Evolutionary conservation across 2,888 invertebrate species (phyloP), one percentile per base, ranked within the genome.

Genomic region (Chaetogeoica ovagalla): DNA sequence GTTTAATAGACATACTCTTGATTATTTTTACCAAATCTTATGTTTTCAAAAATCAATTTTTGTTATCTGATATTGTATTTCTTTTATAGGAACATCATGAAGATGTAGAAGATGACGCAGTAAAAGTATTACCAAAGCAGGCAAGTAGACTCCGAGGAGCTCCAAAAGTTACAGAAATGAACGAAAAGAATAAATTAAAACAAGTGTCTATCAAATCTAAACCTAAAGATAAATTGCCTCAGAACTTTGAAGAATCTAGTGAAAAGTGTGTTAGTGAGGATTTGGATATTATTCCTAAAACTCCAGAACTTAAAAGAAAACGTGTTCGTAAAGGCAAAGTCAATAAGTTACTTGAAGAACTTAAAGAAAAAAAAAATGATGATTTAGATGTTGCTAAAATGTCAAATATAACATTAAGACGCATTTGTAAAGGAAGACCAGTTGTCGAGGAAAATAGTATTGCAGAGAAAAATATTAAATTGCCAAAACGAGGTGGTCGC

Each of bases 281-380:
- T 48, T 48, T 13, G 1, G 48, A 52, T 8, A 63, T 48, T 23
- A 48, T 60, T 62, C 9, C 6, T 60, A 48, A 23, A 60, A 43
- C 72, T 62, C 43, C 43, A 30, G 73, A 48, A 62, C 48, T 30
- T 63, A 74, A 63, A 65, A 30, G 11, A 1, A 74, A 74, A 37
- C 74, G 63, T 52, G 48, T 48, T 73, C 62, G 73, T 21, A 73
- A 63, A 43, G 19, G 13, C 2, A 73, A 73, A 63, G 73, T 57
- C 15, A 39, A 73, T 15, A 43, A 70, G 11, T 23, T 59, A 1
- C 37, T 9, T 57, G 63, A 74, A 8, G 23, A 68, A 37, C 17
- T 19, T 17, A 39, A 9, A 43, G n/a, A 11, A 13, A 65, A 21
- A 13, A 48, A 13, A 1, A 48, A 21, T 65, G 59, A 59, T 9